These are phyloP conservation scores for Sylvicapra grimmia DNA, from an alignment of 2,113 vertebrate genomes.

Conservation along the genomic window DNA sequence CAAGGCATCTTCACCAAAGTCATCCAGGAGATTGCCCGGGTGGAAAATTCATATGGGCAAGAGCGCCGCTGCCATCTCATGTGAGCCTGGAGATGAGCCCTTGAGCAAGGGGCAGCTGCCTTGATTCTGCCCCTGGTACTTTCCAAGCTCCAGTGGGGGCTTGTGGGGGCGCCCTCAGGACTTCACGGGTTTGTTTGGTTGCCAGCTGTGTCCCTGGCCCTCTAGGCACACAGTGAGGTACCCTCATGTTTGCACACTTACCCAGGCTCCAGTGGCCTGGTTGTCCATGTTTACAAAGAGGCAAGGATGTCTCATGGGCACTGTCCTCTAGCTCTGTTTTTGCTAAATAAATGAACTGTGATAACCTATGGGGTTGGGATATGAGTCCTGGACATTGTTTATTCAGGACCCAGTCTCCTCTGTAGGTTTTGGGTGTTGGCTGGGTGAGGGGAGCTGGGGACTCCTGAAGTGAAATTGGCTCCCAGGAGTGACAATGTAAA, in stretches of 20 bases:
- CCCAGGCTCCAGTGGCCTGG: slow-evolving; percentile 37
- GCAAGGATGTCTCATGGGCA: slow-evolving; percentile 24
- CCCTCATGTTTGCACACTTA: slow-evolving; percentile 54
- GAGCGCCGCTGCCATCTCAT: slow-evolving; percentile 53
- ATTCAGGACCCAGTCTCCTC: slow-evolving; percentile 23
- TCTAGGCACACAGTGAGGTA: slow-evolving; percentile 35
- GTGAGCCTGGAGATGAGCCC: slow-evolving; percentile 31
- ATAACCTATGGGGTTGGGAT: background rate
- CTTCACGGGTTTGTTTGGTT: slow-evolving; percentile 26
- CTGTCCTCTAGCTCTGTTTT: slow-evolving; percentile 35
- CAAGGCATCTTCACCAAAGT: slow-evolving; percentile 70
- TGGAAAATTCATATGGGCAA: slow-evolving; percentile 66
- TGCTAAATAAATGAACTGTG: slow-evolving; percentile 49
- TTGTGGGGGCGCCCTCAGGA: background rate
- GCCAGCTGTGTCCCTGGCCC: slow-evolving; percentile 16
- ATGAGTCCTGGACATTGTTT: slow-evolving; percentile 24
- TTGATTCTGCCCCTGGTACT: background rate
- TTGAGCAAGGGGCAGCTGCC: background rate
- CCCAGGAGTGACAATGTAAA: slow-evolving; percentile 26
- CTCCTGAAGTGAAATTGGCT: slow-evolving; percentile 26
- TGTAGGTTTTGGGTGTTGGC: slow-evolving; percentile 17
- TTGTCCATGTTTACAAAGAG: slow-evolving; percentile 65
- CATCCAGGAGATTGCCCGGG: slow-evolving; percentile 64
- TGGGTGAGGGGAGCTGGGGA: slow-evolving; percentile 8
- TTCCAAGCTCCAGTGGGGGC: background rate